Evolutionary conservation across 2,888 invertebrate species (phyloP).

Genomic region (Lepetodrilus schrolli): DNA sequence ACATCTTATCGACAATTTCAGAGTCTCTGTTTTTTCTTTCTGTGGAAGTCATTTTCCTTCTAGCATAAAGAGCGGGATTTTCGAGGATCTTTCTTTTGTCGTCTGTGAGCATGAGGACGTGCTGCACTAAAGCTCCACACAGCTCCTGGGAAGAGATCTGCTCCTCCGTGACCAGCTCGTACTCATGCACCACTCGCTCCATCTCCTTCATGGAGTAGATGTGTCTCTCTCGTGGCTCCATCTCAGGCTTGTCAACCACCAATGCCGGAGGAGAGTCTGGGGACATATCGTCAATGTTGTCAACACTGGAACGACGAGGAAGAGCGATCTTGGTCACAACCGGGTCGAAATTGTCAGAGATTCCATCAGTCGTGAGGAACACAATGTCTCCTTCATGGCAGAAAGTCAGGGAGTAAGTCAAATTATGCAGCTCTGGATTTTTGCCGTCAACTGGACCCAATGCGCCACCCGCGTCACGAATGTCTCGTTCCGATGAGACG

Average conservation of each 20-base stretch:
- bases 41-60: conserved; percentile 66
- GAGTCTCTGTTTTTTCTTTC: conserved; percentile 71
- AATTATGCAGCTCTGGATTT: conserved; percentile 87
- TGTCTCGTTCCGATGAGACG: conserved; percentile 87
- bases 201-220: conserved; percentile 83
- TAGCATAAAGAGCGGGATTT: conserved; percentile 78
- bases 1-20: conserved; percentile 82
- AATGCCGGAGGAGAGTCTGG: conserved; percentile 38
- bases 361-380: conserved; percentile 90
- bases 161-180: conserved; percentile 73
- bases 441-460: conserved; percentile 90
- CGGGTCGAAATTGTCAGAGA: conserved; percentile 93
- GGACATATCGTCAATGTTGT: conserved; percentile 41
- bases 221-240: conserved; percentile 79
- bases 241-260: conserved; percentile 66
- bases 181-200: conserved; percentile 74
- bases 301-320: conserved; percentile 48
- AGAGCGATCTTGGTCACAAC: conserved; percentile 90
- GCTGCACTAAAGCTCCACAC: conserved; percentile 73
- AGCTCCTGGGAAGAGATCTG: conserved; percentile 73
- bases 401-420: conserved; percentile 88
- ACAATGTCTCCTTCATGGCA: conserved; percentile 88
- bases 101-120: conserved; percentile 80
- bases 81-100: conserved; percentile 88
- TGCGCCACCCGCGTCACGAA: conserved; percentile 91